Base-by-base conservation (phyloP, 2,113 vertebrate species). In the Nerophis ophidion region DNA sequence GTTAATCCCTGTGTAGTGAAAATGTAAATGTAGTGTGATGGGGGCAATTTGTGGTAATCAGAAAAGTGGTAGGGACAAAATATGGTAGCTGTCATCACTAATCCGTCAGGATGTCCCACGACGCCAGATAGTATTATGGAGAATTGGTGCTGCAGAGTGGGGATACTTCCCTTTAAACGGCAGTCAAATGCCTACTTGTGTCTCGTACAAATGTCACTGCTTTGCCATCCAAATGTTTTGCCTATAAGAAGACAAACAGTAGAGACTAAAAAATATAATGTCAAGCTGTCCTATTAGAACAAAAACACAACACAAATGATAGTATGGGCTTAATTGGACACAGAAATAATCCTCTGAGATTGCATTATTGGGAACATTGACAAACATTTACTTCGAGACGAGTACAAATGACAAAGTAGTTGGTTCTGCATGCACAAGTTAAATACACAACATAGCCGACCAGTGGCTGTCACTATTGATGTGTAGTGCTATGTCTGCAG, bases 101-200 rank as follows among this genome's bases (percentile, higher is more conserved):
- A 78, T 82, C 76, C 76, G 52, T 65, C 61, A 56, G 76, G 57
- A 69, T 72, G 80, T 68, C 63, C 57, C 62, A 46, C 48, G 26
- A 66, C 74, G 63, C 53, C 70, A 72, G 61, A 78, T 70, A 68
- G 50, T 49, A 66, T 63, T 62, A 64, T 68, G 58, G 64, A 36
- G 38, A 19, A 55, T 51, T 58, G 52, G 48, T 55, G 19, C 70
- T 80, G 64, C 33, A 68, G 67, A 68, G 47, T 63, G 66, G 34
- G 19, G 65, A 70, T 70, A 61, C 16, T 51, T 58, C 14, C 57
- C 46, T 47, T 60, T 52, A 48, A 47, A 57, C 65, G 64, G 60
- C 57, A 61, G 47, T 72, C 35, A 55, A 63, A 66, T 64, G 14
- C 6, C 26, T 66, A 55, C 17, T n/a, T 60, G 12, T 8, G 38